Conservation (phyloP, 2,113 vertebrate species). For the Leucosticte australis region DNA sequence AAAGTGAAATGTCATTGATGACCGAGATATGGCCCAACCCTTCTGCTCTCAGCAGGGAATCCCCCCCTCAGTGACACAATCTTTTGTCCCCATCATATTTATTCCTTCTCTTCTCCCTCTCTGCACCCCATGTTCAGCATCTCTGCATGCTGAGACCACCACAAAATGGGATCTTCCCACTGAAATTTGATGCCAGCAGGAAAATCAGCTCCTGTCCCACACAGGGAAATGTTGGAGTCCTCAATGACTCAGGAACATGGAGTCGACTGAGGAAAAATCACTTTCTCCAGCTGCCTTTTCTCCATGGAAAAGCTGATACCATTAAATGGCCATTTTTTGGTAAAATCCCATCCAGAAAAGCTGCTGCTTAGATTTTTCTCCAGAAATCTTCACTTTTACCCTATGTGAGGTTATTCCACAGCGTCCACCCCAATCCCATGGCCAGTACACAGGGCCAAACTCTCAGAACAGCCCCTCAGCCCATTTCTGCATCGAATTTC, state of each 20-base stretch:
- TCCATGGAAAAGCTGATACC: background rate
- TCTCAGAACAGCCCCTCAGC: background rate
- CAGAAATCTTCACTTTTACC: background rate
- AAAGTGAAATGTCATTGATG: rapidly evolving
- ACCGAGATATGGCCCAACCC: rapidly evolving
- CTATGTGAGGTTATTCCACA: rapidly evolving
- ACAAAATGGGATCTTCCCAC: background rate
- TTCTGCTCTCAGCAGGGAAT: background rate
- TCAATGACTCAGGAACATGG: rapidly evolving
- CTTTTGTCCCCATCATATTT: background rate
- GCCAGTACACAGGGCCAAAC: rapidly evolving
- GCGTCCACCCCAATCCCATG: background rate
- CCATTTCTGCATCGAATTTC: constrained; percentile 22
- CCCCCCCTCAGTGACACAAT: rapidly evolving
- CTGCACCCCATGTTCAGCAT: background rate
- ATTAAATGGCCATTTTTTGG: background rate
- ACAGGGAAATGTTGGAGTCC: rapidly evolving
- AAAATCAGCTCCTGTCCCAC: background rate
- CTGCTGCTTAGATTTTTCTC: background rate
- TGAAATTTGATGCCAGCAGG: background rate
- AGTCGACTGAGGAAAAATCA: background rate
- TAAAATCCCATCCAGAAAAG: background rate
- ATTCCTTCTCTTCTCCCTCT: background rate
- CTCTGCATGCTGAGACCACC: background rate
- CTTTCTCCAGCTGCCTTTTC: background rate